Conservation (phyloP, 2,797 vertebrate species). For the Brotula barbata region DNA sequence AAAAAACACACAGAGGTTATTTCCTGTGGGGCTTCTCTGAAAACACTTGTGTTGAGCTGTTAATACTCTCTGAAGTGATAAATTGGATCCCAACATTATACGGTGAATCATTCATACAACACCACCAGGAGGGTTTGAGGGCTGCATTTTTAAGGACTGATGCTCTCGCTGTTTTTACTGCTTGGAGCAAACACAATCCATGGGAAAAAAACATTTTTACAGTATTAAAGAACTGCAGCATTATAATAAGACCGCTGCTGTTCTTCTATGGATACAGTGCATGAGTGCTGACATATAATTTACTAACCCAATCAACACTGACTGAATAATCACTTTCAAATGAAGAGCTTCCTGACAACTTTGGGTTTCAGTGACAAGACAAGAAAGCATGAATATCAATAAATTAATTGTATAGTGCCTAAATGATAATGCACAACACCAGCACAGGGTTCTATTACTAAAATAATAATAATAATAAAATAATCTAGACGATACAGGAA, state of each 20-base stretch:
- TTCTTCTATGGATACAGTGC: conserved; percentile 9
- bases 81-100: conserved; percentile 44
- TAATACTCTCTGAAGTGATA: conserved; percentile 52
- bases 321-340: too few relatives aligned
- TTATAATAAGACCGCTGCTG: conserved; percentile 19
- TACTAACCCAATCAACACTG: conserved; percentile 9
- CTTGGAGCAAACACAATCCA: conserved; percentile 32
- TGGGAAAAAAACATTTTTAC: neutral
- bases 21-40: conserved; percentile 7
- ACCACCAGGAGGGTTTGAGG: conserved; percentile 14
- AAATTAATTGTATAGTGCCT: too few relatives aligned
- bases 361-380: neutral
- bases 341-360: neutral
- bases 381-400: neutral
- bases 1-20: conserved; percentile 31
- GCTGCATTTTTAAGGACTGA: conserved; percentile 16
- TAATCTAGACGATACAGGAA: too few relatives aligned
- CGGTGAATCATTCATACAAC: conserved; percentile 32
- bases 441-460: too few relatives aligned
- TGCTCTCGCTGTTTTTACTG: conserved; percentile 25
- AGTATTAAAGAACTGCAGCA: conserved; percentile 6
- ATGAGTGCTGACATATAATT: conserved; percentile 2
- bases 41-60: conserved; percentile 38
- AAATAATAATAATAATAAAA: too few relatives aligned
- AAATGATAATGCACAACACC: too few relatives aligned